Base-by-base conservation (phyloP, 2,113 vertebrate species). In the Pseudorectes ferrugineus region DNA sequence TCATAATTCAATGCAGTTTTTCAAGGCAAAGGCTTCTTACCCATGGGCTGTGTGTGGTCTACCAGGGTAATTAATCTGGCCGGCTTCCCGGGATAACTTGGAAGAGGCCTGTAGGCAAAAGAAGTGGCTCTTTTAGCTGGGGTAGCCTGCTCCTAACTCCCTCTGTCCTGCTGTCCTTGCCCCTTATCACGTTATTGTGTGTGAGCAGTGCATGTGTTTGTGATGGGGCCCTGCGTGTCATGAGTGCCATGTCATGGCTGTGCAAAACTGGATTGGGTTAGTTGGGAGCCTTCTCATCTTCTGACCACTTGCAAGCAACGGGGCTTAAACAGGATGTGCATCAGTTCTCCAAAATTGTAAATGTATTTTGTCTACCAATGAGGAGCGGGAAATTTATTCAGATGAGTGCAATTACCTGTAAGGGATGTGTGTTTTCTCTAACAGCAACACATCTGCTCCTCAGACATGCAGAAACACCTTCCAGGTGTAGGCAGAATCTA, bases 21-120 rank as follows among this genome's bases (percentile, higher is more conserved):
- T 89, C 49, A 73, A 85, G 82, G 85, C 71, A 70, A 85, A 79
- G 58, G 3, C 58, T 85, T 31, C 71, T 89, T 93, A 89, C 58
- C 57, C 46, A 49, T 70, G 58, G 85, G 71, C 81, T 88, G 81
- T 88, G 81, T 89, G 96, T 94, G 92, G 90, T 91, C 85, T 88
- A 49, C 62, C 66, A 88, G 82, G 49, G 62, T 93, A 90, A 95
- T 95, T 93, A 93, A 66, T 66, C 62, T 92, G 93, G 88, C 85
- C 42, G 35, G 43, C 3, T 95, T 92, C 93, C 78, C 5, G 0
- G 85, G 28, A 43, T 68, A 82, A 83, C 43, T 73, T 90, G 58
- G 71, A 89, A 75, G 23, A 79, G 22, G 28, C 61, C 52, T 40
- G 26, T 33, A 85, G 81, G 85, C 70, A 82, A 88, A 91, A 91